Percentiles rank a stretch among this genome's conserved stretches.
phyloP scores from a whole-genome alignment of 2,888 invertebrate species.

The Tetropium fuscum region DNA sequence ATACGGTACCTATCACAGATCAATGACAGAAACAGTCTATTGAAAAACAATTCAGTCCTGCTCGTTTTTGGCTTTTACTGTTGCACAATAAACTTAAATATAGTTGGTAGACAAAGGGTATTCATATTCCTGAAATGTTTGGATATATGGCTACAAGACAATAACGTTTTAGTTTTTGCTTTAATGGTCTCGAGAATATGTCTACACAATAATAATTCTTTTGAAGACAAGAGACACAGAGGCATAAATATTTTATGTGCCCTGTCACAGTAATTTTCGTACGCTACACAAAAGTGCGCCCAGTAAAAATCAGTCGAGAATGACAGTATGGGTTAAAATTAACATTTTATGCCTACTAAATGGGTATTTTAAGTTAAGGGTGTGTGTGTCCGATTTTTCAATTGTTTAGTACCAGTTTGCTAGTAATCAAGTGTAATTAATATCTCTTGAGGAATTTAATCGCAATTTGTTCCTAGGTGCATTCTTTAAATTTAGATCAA shows the following conservation, averaged over 20 bases:
- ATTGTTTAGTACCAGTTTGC: too few species aligned
- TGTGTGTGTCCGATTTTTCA: too few species aligned
- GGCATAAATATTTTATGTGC: conserved; percentile 34
- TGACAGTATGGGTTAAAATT: conserved; percentile 16
- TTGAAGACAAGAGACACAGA: conserved; percentile 25
- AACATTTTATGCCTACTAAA: conserved; percentile 20
- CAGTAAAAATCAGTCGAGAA: conserved; percentile 12
- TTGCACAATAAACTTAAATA: conserved; percentile 2
- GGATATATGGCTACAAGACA: conserved; percentile 2
- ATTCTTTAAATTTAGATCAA: conserved; percentile 10
- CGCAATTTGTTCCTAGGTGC: too few species aligned
- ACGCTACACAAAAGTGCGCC: conserved; percentile 18
- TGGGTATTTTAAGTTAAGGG: too few species aligned
- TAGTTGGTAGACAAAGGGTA: not conserved
- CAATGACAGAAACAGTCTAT: too few species aligned
- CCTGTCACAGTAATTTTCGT: conserved; percentile 28
- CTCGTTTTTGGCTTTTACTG: too few species aligned
- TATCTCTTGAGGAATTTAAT: too few species aligned
- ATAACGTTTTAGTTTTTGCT: too few species aligned
- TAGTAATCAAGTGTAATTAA: too few species aligned
- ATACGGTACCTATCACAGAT: too few species aligned
- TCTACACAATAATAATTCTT: conserved; percentile 28
- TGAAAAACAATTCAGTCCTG: too few species aligned
- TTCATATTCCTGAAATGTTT: conserved; percentile 1
- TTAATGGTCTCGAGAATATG: too few species aligned